phyloP scores from a whole-genome alignment of 1,140 invertebrate genomes.

The Pseudachorutes palmiensis region DNA sequence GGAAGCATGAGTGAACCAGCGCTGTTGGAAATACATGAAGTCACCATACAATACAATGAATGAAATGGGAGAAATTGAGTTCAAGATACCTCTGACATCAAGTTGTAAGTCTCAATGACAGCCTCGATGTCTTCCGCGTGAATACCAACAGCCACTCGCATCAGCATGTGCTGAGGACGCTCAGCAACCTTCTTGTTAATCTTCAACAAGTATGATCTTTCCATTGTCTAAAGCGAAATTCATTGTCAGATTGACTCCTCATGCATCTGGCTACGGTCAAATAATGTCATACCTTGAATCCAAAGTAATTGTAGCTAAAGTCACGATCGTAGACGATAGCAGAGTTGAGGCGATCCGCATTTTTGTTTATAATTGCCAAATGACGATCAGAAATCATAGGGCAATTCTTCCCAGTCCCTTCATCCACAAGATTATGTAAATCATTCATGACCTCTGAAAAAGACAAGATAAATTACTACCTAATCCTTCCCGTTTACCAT shows the following conservation, averaged over 20 bases:
- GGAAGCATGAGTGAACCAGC: constrained; percentile 96
- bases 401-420: constrained; percentile 56
- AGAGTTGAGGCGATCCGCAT: constrained; percentile 85
- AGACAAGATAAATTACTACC: constrained; percentile 2
- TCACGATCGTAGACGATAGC: constrained; percentile 96
- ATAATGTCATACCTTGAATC: constrained; percentile 95
- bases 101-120: constrained; percentile 94
- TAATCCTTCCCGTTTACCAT: too few species aligned
- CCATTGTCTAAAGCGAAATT: constrained; percentile 64
- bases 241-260: too few species aligned
- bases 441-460: constrained; percentile 82
- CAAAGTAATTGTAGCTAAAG: constrained; percentile 97
- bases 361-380: constrained; percentile 73
- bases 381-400: constrained; percentile 82
- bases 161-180: constrained; percentile 96
- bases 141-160: constrained; percentile 94
- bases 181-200: constrained; percentile 91
- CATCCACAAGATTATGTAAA: constrained; percentile 68
- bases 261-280: too few species aligned
- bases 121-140: constrained; percentile 87
- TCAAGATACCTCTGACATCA: constrained; percentile 63
- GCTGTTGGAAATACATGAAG: constrained; percentile 38
- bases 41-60: constrained; percentile 4
- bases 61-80: too few species aligned
- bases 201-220: constrained; percentile 89